A percentile compares a stretch with the other conserved stretches of the same genome.
These are phyloP conservation scores for Tenthredo amoena DNA, from an alignment of 2,888 invertebrate species.

Conservation along the genomic window DNA sequence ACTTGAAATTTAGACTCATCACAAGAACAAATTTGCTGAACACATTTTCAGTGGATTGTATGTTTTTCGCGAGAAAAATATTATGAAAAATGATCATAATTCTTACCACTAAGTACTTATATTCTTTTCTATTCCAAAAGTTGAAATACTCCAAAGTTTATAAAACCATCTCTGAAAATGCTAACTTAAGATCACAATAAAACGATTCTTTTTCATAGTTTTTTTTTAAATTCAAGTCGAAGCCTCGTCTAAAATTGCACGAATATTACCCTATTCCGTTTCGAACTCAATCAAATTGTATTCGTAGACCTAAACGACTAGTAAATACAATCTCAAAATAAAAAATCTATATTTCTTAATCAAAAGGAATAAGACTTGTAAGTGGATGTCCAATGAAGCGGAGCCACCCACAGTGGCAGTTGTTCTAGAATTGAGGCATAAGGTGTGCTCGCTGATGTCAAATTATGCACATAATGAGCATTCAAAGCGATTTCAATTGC, in stretches of 20 bases:
- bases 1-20: background rate
- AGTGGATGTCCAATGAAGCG: slow-evolving; percentile 49
- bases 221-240: background rate
- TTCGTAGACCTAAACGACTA: slow-evolving; percentile 18
- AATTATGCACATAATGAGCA: slow-evolving; percentile 47
- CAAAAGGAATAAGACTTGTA: slow-evolving; percentile 49
- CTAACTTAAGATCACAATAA: background rate
- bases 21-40: background rate
- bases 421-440: slow-evolving; percentile 48
- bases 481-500: slow-evolving; percentile 48
- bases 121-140: background rate
- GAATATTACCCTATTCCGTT: background rate
- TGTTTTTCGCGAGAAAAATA: background rate
- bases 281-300: background rate
- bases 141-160: background rate
- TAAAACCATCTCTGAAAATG: background rate
- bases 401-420: slow-evolving; percentile 45
- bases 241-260: background rate
- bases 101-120: background rate
- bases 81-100: background rate
- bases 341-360: background rate
- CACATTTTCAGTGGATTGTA: background rate
- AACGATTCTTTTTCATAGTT: background rate
- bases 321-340: background rate
- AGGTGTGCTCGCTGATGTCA: slow-evolving; percentile 11